Base-by-base conservation (phyloP, 2,888 invertebrate species). In the Polyommatus icarus region DNA sequence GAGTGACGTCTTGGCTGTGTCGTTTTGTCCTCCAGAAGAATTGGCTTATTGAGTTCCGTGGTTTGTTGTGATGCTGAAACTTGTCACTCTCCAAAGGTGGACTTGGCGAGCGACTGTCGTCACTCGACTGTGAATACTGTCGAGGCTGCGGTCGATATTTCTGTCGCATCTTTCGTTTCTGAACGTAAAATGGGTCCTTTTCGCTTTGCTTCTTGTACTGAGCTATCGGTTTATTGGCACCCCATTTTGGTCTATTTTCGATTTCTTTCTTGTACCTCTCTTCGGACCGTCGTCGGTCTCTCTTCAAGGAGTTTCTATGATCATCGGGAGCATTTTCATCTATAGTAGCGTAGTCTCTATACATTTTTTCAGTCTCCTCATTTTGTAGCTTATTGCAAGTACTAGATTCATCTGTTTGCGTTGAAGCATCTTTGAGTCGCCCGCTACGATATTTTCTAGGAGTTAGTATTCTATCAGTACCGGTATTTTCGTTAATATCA, bases 141-240 rank as follows among this genome's bases (percentile, higher is more conserved):
- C 94, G 90, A 32, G 89, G 90, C 86, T 95, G 95, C 77, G 95
- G 94, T 79, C 96, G 95, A 81, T 95, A 94, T 87, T 96, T 95
- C 84, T 96, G 95, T 24, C 96, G 92, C 78, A 96, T 90, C 88
- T 97, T 96, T 80, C 96, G 92, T 85, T 96, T 95, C 87, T 96
- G 96, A 80, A 96, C 95, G 84, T 97, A 97, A 87, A 97, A 96
- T 0, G 97, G 97, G 92, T 98, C 98, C 84, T 98, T 97, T 87
- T 98, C 98, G 85, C 98, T 98, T 90, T 98, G 98, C 85, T 98
- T 98, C 79, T 98, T 95, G 86, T 98, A 98, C 84, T 97, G 96
- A 12, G 97, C 97, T 36, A 96, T 96, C 6, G 98, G 97, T 81
- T 96, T 94, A 83, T 96, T 97, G 1, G 96, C 97, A 71, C 96